A percentile compares a stretch with the other conserved stretches of the same genome.
These are phyloP conservation scores for Tribolium castaneum DNA, from an alignment of 1,140 invertebrate genomes.

Conservation along the genomic window DNA sequence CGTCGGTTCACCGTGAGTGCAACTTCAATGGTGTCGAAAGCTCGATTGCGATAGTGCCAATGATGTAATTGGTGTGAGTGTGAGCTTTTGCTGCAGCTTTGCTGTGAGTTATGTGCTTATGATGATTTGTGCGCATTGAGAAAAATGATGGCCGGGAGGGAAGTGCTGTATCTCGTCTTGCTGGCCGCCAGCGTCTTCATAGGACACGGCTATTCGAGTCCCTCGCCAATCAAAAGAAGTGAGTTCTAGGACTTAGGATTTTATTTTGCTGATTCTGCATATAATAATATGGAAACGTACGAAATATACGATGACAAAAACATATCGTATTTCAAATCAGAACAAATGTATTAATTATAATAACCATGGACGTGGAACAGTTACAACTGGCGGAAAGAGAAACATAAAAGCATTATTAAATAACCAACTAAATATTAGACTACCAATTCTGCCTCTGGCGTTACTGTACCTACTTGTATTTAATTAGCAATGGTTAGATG, in stretches of 20 bases:
- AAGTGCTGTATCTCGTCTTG: conserved; percentile 24
- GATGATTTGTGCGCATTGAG: conserved; percentile 14
- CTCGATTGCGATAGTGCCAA: conserved; percentile 10
- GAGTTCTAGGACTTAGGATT: background rate
- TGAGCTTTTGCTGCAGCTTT: conserved; percentile 20
- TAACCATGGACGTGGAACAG: too few relatives aligned
- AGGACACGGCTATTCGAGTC: conserved; percentile 32
- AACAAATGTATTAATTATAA: too few relatives aligned
- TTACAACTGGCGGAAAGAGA: too few relatives aligned
- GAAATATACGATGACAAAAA: too few relatives aligned
- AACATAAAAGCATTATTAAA: too few relatives aligned
- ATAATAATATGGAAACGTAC: too few relatives aligned
- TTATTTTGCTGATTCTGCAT: background rate
- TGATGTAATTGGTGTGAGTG: conserved; percentile 22
- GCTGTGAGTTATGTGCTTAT: conserved; percentile 27
- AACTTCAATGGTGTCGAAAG: conserved; percentile 24
- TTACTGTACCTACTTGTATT: too few relatives aligned
- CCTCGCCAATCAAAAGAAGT: conserved; percentile 39
- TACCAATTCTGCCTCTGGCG: too few relatives aligned
- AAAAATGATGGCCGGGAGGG: conserved; percentile 32
- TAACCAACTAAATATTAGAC: too few relatives aligned
- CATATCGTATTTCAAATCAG: too few relatives aligned
- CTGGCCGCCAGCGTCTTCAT: conserved; percentile 26
- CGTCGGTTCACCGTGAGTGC: background rate
- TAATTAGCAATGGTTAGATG: too few relatives aligned